Evolutionary conservation across 2,113 vertebrate species (phyloP).

Genomic region (Istiophorus platypterus): DNA sequence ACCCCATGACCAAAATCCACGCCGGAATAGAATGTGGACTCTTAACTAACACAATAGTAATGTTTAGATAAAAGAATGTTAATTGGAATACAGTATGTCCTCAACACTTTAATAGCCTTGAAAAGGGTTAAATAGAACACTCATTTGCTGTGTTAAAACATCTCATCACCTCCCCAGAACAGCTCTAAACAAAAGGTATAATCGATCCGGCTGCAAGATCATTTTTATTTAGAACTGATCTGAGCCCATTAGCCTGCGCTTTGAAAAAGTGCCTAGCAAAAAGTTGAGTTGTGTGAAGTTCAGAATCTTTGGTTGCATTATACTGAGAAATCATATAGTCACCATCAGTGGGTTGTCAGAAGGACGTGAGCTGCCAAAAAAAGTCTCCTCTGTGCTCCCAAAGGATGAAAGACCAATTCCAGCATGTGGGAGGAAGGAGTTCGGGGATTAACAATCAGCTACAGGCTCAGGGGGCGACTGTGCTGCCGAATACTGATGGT

Average conservation of each 20-base stretch:
- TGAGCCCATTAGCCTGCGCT: slow-evolving; percentile 14
- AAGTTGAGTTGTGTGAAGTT: slow-evolving; percentile 30
- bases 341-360: slow-evolving; percentile 50
- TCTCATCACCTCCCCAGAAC: background rate
- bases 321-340: slow-evolving; percentile 39
- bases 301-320: slow-evolving; percentile 26
- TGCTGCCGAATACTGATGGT: slow-evolving; percentile 30
- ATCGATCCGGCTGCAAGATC: slow-evolving; percentile 20
- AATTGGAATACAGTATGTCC: fast-evolving
- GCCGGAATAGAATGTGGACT: background rate
- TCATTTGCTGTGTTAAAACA: background rate
- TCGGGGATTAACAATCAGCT: slow-evolving; percentile 52
- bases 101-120: background rate
- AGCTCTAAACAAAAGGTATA: slow-evolving; percentile 13
- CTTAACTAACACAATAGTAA: slow-evolving; percentile 3
- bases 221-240: slow-evolving; percentile 20
- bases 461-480: background rate
- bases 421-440: slow-evolving; percentile 42
- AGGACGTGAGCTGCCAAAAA: slow-evolving; percentile 55
- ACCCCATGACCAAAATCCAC: background rate
- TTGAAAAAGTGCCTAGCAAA: background rate
- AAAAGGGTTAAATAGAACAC: background rate
- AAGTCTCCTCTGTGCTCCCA: slow-evolving; percentile 56
- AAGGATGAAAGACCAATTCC: slow-evolving; percentile 68
- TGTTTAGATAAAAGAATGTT: background rate